These are phyloP conservation scores for Papilio gigon DNA, from an alignment of 2,888 invertebrate species.

Conservation along the genomic window DNA sequence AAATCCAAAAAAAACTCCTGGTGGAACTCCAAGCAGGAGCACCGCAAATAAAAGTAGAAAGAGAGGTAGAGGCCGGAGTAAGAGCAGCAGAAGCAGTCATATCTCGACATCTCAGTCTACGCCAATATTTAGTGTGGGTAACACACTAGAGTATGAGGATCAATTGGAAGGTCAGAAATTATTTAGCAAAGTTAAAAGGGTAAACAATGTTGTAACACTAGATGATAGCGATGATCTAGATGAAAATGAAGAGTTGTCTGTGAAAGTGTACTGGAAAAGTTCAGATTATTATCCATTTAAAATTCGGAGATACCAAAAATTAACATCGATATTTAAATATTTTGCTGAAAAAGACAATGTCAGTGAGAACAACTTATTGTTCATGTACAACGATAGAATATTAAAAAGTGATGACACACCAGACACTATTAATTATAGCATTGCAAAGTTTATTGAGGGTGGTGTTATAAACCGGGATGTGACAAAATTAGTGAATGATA, in stretches of 20 bases:
- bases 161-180: conserved; percentile 56
- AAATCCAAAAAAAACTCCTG: conserved; percentile 39
- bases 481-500: conserved; percentile 48
- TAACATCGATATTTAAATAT: conserved; percentile 67
- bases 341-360: conserved; percentile 66
- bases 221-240: conserved; percentile 54
- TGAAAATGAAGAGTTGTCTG: conserved; percentile 72
- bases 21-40: neutral
- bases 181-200: conserved; percentile 52
- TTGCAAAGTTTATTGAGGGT: conserved; percentile 75
- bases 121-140: conserved; percentile 64
- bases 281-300: conserved; percentile 67
- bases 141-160: conserved; percentile 69
- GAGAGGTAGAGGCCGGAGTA: conserved; percentile 42
- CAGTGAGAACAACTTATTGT: conserved; percentile 60
- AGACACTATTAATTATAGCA: conserved; percentile 66
- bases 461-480: conserved; percentile 65
- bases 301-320: conserved; percentile 68
- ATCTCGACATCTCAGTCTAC: conserved; percentile 30
- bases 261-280: conserved; percentile 76
- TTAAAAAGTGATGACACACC: conserved; percentile 71
- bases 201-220: conserved; percentile 49
- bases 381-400: conserved; percentile 68
- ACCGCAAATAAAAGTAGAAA: conserved; percentile 9
- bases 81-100: conserved; percentile 37